Evolutionary conservation across 92 coral and sea anemone species (phyloP).

Genomic region (Zoanthus solanderi): DNA sequence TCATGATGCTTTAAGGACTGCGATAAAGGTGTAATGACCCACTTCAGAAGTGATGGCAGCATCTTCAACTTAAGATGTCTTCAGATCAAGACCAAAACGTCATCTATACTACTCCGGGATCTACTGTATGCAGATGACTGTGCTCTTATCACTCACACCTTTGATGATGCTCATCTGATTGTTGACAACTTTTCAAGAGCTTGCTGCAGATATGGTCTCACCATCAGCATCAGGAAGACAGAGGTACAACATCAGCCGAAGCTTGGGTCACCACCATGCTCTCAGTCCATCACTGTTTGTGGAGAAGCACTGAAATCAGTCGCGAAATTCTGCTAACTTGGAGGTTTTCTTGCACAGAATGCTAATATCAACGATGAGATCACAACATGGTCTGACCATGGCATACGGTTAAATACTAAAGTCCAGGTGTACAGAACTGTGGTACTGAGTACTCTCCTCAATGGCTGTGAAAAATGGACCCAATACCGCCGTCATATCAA

Average conservation of each 20-base stretch:
- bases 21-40: constrained; percentile 6
- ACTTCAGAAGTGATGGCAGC: constrained; percentile 52
- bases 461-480: no score
- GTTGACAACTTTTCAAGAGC: no score
- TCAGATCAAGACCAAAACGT: no score
- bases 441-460: no score
- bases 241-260: constrained; percentile 1
- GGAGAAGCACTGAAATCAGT: constrained; percentile 13
- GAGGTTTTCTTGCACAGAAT: constrained; percentile 10
- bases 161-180: not conserved
- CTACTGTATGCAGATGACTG: no score
- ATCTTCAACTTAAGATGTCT: constrained; percentile 20
- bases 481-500: no score
- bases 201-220: constrained; percentile 20
- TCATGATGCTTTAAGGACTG: no score
- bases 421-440: no score
- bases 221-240: constrained; percentile 14
- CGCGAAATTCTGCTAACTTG: not conserved
- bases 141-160: no score
- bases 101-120: no score
- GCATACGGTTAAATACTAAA: no score
- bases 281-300: not conserved
- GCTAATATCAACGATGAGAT: not conserved
- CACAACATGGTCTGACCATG: not conserved
- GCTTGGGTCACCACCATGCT: not conserved